Evolutionary conservation across 2,113 vertebrate species (phyloP).

Genomic region (Aegotheles bennettii): DNA sequence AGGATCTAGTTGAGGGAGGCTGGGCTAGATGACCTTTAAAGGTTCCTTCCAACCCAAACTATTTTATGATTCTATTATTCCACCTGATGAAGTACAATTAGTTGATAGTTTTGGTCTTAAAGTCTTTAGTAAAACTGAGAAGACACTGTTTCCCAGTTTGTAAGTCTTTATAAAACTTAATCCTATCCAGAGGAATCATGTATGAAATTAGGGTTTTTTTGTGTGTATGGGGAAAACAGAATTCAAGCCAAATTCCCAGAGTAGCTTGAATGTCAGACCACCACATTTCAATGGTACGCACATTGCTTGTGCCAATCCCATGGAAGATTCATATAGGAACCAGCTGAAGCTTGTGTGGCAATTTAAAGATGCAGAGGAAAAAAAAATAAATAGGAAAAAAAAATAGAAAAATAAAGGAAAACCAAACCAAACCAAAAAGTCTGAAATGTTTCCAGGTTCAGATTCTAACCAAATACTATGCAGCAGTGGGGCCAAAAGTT

Average conservation of each 20-base stretch:
- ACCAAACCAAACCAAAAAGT: too few relatives aligned
- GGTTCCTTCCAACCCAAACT: background rate
- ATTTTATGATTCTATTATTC: background rate
- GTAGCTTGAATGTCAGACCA: background rate
- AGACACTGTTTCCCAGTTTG: background rate
- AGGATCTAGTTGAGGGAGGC: background rate
- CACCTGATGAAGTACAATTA: background rate
- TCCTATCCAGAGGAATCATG: background rate
- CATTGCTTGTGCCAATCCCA: background rate
- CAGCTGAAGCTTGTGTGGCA: background rate
- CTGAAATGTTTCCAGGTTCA: background rate
- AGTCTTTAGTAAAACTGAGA: background rate
- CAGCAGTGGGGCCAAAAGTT: rapidly evolving
- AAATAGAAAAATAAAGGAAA: too few relatives aligned
- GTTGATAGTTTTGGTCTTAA: background rate
- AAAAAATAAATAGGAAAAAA: background rate
- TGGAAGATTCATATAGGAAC: background rate
- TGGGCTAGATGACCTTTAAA: background rate
- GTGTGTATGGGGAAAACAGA: background rate
- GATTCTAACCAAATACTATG: background rate
- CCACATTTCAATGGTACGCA: background rate
- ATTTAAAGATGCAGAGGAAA: background rate
- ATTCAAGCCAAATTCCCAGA: background rate
- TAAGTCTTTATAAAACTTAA: background rate
- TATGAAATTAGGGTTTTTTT: background rate